Percentiles rank a stretch among this genome's conserved stretches.
Evolutionary conservation across 2,797 vertebrate genomes (phyloP).

Genomic region (Xiphorhynchus erythropygius): DNA sequence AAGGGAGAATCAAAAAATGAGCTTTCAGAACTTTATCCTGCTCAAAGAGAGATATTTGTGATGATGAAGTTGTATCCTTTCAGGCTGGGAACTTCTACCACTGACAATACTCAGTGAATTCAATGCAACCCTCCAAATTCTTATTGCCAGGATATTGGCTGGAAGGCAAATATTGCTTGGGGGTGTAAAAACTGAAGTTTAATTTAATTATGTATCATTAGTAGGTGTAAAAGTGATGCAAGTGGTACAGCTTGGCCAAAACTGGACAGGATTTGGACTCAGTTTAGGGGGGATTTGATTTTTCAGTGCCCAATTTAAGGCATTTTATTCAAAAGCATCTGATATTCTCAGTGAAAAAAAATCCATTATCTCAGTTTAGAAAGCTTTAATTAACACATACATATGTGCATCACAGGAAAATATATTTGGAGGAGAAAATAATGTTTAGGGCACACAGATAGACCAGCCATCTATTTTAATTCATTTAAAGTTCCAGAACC

Average conservation of each 20-base stretch:
- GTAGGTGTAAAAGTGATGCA: neutral
- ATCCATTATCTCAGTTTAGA: neutral
- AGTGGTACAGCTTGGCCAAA: neutral
- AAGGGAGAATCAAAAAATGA: neutral
- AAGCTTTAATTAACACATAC: neutral
- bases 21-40: neutral
- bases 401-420: neutral
- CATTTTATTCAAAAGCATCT: neutral
- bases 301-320: neutral
- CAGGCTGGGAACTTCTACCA: neutral
- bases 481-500: conserved; percentile 21
- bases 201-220: neutral
- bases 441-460: neutral
- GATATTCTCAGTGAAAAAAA: neutral
- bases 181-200: neutral
- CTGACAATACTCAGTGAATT: neutral
- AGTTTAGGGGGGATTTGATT: neutral
- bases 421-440: neutral
- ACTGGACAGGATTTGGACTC: neutral
- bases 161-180: neutral
- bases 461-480: conserved; percentile 14
- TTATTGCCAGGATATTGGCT: neutral
- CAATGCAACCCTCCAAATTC: neutral
- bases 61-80: neutral
- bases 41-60: neutral